Evolutionary conservation across 2,113 vertebrate genomes (phyloP).

Genomic region (Glaucomys volans): DNA sequence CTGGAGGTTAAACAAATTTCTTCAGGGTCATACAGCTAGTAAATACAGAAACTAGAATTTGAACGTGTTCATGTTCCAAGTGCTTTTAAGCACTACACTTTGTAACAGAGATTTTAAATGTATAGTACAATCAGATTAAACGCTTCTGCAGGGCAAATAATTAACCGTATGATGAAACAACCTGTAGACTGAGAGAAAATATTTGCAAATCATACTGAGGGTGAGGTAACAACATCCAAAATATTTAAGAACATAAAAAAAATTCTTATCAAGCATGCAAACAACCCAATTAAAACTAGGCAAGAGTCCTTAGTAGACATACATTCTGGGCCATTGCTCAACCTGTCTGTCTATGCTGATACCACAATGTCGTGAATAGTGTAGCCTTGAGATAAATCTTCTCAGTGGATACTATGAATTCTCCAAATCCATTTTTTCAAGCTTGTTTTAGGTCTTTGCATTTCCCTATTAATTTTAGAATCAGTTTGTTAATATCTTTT

Average conservation of each 20-base stretch:
- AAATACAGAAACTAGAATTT: not conserved
- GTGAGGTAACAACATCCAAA: not conserved
- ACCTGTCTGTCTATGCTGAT: not conserved
- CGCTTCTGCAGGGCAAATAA: not conserved
- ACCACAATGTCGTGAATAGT: not conserved
- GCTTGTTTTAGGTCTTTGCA: not conserved
- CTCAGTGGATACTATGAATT: not conserved
- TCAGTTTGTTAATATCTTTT: not conserved
- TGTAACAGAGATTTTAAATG: not conserved
- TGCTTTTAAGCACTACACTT: not conserved
- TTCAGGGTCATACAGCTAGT: not conserved
- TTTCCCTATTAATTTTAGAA: not conserved
- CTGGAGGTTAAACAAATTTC: not conserved
- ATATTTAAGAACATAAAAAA: not conserved
- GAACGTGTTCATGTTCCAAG: not conserved
- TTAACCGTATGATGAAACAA: not conserved
- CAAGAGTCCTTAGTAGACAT: not conserved
- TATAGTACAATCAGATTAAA: not conserved
- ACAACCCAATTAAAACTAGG: not conserved
- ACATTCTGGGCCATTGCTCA: no score
- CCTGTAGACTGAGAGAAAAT: not conserved
- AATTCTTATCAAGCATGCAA: not conserved
- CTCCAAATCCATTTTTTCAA: not conserved
- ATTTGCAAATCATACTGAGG: not conserved
- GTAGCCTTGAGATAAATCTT: not conserved